A percentile compares a stretch with the other conserved stretches of the same genome.
Evolutionary conservation across 2,797 vertebrate genomes (phyloP).

Genomic region (Xenentodon cancila): DNA sequence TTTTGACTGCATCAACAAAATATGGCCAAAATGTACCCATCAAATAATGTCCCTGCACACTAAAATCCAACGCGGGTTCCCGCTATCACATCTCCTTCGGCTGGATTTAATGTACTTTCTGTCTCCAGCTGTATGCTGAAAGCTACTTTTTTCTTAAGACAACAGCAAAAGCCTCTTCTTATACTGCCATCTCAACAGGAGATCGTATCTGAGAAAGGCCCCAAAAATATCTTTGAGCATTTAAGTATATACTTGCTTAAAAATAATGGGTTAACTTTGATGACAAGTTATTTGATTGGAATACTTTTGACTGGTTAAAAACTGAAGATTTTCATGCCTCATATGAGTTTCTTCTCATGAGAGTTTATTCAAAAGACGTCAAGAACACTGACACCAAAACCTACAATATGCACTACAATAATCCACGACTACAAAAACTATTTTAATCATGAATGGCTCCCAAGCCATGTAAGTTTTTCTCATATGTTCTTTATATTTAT

Average conservation of each 20-base stretch:
- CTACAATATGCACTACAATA: not conserved
- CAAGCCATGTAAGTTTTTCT: not conserved
- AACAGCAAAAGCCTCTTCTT: not conserved
- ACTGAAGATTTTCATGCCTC: not conserved
- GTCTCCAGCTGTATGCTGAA: no score
- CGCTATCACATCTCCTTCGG: not conserved
- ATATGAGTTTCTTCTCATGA: not conserved
- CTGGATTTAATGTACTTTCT: constrained; percentile 1
- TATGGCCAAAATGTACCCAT: constrained; percentile 17
- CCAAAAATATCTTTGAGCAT: no score
- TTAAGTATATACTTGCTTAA: not conserved
- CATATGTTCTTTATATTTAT: no score
- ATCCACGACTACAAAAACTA: not conserved
- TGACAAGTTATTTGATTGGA: not conserved
- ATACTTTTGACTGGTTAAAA: not conserved
- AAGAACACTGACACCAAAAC: not conserved
- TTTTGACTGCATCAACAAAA: constrained; percentile 53
- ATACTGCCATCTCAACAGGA: not conserved
- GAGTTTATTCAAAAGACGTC: not conserved
- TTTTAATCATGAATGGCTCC: not conserved
- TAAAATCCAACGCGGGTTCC: constrained; percentile 4
- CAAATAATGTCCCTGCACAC: constrained; percentile 11
- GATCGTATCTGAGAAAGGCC: not conserved
- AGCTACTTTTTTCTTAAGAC: not conserved
- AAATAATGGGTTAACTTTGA: not conserved